Conservation (phyloP, 2,888 invertebrate genomes). For the Perithous albicinctus region DNA sequence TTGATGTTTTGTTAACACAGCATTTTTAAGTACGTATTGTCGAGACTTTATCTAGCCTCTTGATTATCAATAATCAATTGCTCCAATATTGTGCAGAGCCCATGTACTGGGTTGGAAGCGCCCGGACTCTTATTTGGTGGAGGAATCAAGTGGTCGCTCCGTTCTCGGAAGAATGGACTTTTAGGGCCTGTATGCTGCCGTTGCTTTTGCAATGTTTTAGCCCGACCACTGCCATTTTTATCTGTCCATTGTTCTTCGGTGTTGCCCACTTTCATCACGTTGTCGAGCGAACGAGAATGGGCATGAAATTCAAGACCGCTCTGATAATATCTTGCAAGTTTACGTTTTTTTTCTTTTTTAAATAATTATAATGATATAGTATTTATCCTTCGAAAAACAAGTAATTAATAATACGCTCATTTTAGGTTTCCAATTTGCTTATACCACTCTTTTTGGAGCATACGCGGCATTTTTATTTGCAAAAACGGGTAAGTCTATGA, state of each 20-base stretch:
- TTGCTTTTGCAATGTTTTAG: slow-evolving; percentile 93
- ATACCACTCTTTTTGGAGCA: slow-evolving; percentile 96
- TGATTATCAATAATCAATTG: slow-evolving; percentile 7
- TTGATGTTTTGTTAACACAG: too few species aligned
- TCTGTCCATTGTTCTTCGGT: slow-evolving; percentile 96
- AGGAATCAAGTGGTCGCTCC: slow-evolving; percentile 96
- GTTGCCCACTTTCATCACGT: slow-evolving; percentile 98
- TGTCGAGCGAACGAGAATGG: slow-evolving; percentile 91
- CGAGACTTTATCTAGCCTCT: too few species aligned
- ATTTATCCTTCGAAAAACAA: neutral
- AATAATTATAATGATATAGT: neutral
- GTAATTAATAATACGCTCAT: slow-evolving; percentile 26
- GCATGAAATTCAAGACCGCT: slow-evolving; percentile 89
- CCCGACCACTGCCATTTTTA: slow-evolving; percentile 91
- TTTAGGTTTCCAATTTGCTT: slow-evolving; percentile 94
- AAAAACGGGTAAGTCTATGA: slow-evolving; percentile 89
- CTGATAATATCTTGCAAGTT: slow-evolving; percentile 91
- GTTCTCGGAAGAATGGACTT: slow-evolving; percentile 97
- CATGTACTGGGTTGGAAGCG: slow-evolving; percentile 90
- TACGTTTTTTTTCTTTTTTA: slow-evolving; percentile 27
- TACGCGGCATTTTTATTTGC: slow-evolving; percentile 97
- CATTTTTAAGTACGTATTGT: too few species aligned
- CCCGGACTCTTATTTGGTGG: slow-evolving; percentile 93
- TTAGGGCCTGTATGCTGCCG: slow-evolving; percentile 97
- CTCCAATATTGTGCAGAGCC: slow-evolving; percentile 86